These are phyloP conservation scores for Camponotus vicinus DNA, from an alignment of 1,140 invertebrate species.

Conservation along the genomic window DNA sequence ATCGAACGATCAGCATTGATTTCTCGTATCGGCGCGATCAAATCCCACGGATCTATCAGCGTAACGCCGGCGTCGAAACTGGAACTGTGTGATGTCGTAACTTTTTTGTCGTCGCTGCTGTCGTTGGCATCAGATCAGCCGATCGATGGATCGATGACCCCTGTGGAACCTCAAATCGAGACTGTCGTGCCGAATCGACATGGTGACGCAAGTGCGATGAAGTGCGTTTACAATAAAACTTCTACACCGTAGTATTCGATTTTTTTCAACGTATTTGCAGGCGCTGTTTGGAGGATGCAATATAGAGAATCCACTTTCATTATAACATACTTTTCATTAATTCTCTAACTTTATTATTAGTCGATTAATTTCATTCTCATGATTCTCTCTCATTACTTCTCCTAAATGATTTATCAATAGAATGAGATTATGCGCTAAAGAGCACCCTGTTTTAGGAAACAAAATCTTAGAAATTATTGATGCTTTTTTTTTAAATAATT, in stretches of 20 bases:
- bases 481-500: not conserved
- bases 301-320: too few relatives aligned
- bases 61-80: constrained; percentile 59
- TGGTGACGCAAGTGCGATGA: constrained; percentile 30
- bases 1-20: constrained; percentile 68
- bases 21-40: constrained; percentile 60
- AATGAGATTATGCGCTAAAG: not conserved
- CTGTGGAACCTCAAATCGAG: constrained; percentile 26
- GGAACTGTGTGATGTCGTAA: constrained; percentile 50
- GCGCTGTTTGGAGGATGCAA: not conserved
- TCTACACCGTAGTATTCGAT: not conserved
- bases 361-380: too few relatives aligned
- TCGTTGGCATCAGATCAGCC: constrained; percentile 33
- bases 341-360: too few relatives aligned
- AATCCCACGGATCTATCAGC: constrained; percentile 60
- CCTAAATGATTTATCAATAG: not conserved
- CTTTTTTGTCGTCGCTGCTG: constrained; percentile 44
- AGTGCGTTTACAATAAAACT: constrained; percentile 1
- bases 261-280: not conserved
- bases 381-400: not conserved
- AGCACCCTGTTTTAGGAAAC: not conserved
- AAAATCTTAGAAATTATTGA: not conserved
- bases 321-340: too few relatives aligned
- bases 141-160: constrained; percentile 67
- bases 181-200: constrained; percentile 18